Percentiles rank a stretch among this genome's conserved stretches.
These are phyloP conservation scores for Rhingia rostrata DNA, from an alignment of 2,888 invertebrate species.

Conservation along the genomic window DNA sequence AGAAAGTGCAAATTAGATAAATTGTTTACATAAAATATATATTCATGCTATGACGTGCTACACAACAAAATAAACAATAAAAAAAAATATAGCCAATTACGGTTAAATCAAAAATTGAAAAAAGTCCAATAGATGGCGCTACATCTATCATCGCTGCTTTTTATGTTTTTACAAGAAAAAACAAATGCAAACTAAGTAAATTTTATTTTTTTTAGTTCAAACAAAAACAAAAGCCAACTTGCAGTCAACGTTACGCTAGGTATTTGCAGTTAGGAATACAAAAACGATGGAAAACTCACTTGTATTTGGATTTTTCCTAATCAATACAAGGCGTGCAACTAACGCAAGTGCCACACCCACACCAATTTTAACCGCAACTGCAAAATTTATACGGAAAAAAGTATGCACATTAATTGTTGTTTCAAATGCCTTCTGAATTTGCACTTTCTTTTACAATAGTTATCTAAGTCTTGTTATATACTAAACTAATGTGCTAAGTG, in stretches of 20 bases:
- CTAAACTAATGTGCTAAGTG: neutral
- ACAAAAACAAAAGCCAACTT: slow-evolving; percentile 45
- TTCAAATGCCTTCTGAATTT: slow-evolving; percentile 75
- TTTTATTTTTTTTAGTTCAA: slow-evolving; percentile 37
- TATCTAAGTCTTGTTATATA: neutral
- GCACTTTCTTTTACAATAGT: slow-evolving; percentile 79
- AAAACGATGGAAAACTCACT: slow-evolving; percentile 80
- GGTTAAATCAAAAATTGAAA: slow-evolving; percentile 11
- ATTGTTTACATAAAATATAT: slow-evolving; percentile 8
- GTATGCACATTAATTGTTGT: slow-evolving; percentile 74
- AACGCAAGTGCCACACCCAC: slow-evolving; percentile 92
- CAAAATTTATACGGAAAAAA: slow-evolving; percentile 84
- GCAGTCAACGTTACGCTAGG: slow-evolving; percentile 41
- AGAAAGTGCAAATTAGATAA: slow-evolving; percentile 72
- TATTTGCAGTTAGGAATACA: slow-evolving; percentile 44
- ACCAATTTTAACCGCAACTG: slow-evolving; percentile 94
- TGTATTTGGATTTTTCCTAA: slow-evolving; percentile 86
- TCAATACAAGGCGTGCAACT: slow-evolving; percentile 93
- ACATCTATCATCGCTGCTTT: neutral
- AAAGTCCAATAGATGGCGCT: slow-evolving; percentile 6
- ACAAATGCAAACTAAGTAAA: slow-evolving; percentile 38
- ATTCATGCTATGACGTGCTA: slow-evolving; percentile 67
- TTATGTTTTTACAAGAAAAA: slow-evolving; percentile 22
- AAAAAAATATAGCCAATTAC: slow-evolving; percentile 4
- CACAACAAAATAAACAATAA: slow-evolving; percentile 30